Evolutionary conservation across 2,113 vertebrate species (phyloP).

Genomic region (Tautogolabrus adspersus): DNA sequence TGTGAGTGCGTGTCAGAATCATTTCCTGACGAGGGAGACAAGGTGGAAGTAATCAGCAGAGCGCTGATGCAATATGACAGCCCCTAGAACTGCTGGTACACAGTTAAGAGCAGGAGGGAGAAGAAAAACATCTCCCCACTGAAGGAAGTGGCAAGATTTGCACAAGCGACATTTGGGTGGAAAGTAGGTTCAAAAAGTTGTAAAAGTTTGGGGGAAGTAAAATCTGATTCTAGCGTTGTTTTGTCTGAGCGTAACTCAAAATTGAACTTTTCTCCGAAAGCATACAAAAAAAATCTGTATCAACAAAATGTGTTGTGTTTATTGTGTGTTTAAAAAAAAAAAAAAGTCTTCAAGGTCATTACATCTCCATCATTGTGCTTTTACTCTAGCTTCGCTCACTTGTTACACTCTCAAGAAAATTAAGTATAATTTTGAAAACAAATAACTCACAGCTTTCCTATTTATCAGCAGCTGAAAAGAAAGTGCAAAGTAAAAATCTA

Average conservation of each 20-base stretch:
- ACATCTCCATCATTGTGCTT: too few species aligned
- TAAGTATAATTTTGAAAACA: constrained; percentile 12
- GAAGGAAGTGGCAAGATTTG: constrained; percentile 70
- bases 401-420: constrained; percentile 8
- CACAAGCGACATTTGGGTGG: constrained; percentile 68
- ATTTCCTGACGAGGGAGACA: constrained; percentile 87
- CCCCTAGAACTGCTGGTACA: constrained; percentile 80
- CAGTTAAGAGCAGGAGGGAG: constrained; percentile 80
- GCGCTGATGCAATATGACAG: constrained; percentile 87
- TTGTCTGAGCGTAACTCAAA: constrained; percentile 51
- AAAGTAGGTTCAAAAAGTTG: constrained; percentile 75
- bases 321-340: background rate
- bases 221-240: constrained; percentile 51
- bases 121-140: constrained; percentile 63
- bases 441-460: too few species aligned
- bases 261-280: constrained; percentile 27
- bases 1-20: constrained; percentile 86
- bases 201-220: constrained; percentile 68
- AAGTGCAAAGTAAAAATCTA: too few species aligned
- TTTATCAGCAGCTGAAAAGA: too few species aligned
- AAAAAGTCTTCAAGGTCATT: constrained; percentile 1
- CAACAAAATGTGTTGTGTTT: background rate
- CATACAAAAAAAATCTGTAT: background rate
- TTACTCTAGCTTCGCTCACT: constrained; percentile 7
- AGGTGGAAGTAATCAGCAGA: constrained; percentile 87